A percentile compares a stretch with the other conserved stretches of the same genome.
These are phyloP conservation scores for Amia ocellicauda DNA, from an alignment of 2,113 vertebrate species.

Conservation along the genomic window DNA sequence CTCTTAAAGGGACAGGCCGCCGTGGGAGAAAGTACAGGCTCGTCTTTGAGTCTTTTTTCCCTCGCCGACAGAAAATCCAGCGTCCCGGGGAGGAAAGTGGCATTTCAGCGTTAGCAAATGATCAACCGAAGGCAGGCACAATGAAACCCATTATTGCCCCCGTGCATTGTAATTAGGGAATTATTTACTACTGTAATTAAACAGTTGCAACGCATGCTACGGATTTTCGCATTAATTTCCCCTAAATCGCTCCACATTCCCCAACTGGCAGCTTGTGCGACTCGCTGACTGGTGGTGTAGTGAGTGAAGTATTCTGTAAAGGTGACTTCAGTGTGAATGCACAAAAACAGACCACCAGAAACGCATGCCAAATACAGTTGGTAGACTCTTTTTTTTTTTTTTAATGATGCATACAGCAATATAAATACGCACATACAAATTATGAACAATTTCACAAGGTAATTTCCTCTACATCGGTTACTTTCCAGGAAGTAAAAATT, in stretches of 20 bases:
- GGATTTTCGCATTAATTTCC: background rate
- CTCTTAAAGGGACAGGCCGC: slow-evolving; percentile 63
- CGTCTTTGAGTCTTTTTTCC: slow-evolving; percentile 9
- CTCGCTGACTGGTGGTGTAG: too few species aligned
- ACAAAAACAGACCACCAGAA: too few species aligned
- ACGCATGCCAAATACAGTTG: too few species aligned
- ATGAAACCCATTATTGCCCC: background rate
- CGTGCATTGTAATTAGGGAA: background rate
- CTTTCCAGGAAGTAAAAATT: too few species aligned
- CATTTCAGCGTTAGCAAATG: slow-evolving; percentile 11
- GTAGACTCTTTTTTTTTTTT: too few species aligned
- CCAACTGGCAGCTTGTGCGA: background rate
- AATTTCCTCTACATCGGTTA: too few species aligned
- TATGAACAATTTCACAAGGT: too few species aligned
- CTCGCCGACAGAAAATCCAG: slow-evolving; percentile 29
- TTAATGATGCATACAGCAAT: too few species aligned
- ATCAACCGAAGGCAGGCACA: slow-evolving; percentile 18
- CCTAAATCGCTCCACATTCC: slow-evolving; percentile 25
- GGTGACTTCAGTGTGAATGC: too few species aligned
- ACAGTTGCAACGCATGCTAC: slow-evolving; percentile 4
- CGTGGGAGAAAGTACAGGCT: slow-evolving; percentile 29
- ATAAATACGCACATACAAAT: too few species aligned
- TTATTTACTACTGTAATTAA: background rate
- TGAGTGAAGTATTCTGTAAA: too few species aligned
- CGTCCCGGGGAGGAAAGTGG: background rate